Percentiles rank a stretch among this genome's conserved stretches.
Evolutionary conservation across 2,888 invertebrate genomes (phyloP).

Genomic region (Aproaerema taeniolella): DNA sequence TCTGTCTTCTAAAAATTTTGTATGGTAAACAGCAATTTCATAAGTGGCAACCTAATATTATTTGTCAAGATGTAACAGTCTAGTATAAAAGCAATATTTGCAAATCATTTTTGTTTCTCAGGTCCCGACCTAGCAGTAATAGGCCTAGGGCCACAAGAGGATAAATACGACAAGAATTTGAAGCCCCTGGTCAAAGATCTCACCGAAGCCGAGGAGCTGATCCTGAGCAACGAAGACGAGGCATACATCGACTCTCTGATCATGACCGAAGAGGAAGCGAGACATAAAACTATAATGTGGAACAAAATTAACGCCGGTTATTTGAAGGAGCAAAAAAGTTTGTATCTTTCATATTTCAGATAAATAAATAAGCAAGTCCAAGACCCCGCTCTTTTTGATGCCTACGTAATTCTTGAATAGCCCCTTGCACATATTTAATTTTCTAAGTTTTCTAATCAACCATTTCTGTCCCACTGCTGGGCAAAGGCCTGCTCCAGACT

Average conservation of each 20-base stretch:
- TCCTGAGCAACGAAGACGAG: constrained; percentile 89
- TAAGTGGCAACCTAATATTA: too few species aligned
- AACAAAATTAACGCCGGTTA: constrained; percentile 91
- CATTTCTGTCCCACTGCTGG: too few species aligned
- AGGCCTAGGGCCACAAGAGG: constrained; percentile 78
- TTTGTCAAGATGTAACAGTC: too few species aligned
- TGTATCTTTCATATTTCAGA: too few species aligned
- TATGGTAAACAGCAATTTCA: too few species aligned
- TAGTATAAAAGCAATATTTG: neutral
- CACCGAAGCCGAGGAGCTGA: constrained; percentile 72
- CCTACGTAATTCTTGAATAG: too few species aligned
- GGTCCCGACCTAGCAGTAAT: constrained; percentile 88
- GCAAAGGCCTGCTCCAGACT: too few species aligned
- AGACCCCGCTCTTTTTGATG: too few species aligned
- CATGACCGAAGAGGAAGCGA: constrained; percentile 83
- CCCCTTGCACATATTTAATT: too few species aligned
- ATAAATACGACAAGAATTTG: constrained; percentile 46
- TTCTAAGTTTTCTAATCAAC: too few species aligned
- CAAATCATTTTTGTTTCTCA: constrained; percentile 26
- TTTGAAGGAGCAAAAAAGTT: constrained; percentile 87
- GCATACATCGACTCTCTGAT: constrained; percentile 93
- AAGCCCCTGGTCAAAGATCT: constrained; percentile 51
- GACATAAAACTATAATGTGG: constrained; percentile 91
- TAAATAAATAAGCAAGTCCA: too few species aligned
- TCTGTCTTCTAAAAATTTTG: too few species aligned